A percentile compares a stretch with the other conserved stretches of the same genome.
These are phyloP conservation scores for Vultur gryphus DNA, from an alignment of 2,797 vertebrate species.

Conservation along the genomic window DNA sequence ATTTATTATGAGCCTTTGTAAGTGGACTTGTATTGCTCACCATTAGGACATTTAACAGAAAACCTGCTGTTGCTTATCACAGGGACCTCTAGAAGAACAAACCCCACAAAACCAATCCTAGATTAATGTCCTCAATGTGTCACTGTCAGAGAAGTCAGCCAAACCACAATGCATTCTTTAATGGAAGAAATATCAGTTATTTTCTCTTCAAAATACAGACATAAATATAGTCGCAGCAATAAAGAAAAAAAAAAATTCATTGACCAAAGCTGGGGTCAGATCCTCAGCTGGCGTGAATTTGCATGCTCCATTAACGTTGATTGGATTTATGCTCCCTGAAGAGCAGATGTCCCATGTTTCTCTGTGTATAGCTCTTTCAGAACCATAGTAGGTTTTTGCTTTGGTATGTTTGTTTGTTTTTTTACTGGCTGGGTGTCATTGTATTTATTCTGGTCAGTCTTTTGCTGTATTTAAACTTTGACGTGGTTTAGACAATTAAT, in stretches of 20 bases:
- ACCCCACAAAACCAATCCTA: neutral
- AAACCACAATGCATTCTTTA: constrained; percentile 3
- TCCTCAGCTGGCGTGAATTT: neutral
- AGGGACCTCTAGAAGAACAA: neutral
- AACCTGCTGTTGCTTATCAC: neutral
- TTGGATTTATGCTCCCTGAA: neutral
- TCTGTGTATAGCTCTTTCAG: neutral
- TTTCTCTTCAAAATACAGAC: neutral
- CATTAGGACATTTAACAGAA: neutral
- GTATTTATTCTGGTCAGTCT: neutral
- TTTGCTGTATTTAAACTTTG: neutral
- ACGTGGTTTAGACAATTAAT: neutral
- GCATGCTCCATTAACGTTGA: neutral
- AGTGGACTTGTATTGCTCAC: neutral
- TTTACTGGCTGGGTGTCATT: neutral
- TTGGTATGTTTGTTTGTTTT: neutral
- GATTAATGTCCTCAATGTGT: neutral
- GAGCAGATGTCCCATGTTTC: neutral
- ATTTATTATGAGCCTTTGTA: neutral
- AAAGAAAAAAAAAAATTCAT: neutral
- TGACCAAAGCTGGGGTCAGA: neutral
- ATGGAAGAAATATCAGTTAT: neutral
- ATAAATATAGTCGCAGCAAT: neutral
- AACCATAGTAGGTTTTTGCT: neutral
- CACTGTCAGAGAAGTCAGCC: neutral